Evolutionary conservation across 2,113 vertebrate species (phyloP), one percentile per base, ranked within the genome.

Genomic region (Bos javanicus): DNA sequence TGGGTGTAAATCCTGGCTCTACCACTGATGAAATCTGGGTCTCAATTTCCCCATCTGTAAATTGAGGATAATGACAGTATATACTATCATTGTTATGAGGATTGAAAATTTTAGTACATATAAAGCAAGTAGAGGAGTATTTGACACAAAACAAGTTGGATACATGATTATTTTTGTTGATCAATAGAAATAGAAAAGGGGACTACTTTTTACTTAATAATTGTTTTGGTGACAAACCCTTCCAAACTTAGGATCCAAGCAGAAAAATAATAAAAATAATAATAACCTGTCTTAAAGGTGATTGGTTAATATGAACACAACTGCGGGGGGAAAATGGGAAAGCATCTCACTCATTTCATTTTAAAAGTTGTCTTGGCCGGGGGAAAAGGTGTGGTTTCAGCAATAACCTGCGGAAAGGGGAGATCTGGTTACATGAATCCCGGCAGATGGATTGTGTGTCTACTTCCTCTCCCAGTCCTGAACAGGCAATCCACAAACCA

Each of bases 391-490:
- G 6, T 46, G 23, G 30, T 91, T 91, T 87, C 11, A 15, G 86
- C 43, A 57, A 25, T 15, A 23, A 90, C 83, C 56, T 21, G 52
- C 0, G 30, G 84, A 95, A 83, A 88, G 67, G 28, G 60, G 43
- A 87, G 87, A 43, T 97, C 43, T 46, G 71, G 87, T 97, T 93
- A 86, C 91, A 21, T 1, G 60, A 46, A 56, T 86, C 83, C 26
- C 46, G 46, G 33, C 56, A 78, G 36, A 23, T 0, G 33, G 26
- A 78, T 74, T 36, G 0, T 60, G 57, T 60, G 25, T 59, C 93
- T 50, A 7, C 46, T 95, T 97, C 97, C 97, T 92, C 28, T 74
- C 83, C 48, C 89, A 48, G 14, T n/a, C 64, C 67, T 21, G 39
- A 50, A 23, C 67, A 60, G 50, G 39, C 89, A 56, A 7, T 39